Evolutionary conservation across 1,140 invertebrate genomes (phyloP), one percentile per base, ranked within the genome.

Genomic region (Gryon sp.): DNA sequence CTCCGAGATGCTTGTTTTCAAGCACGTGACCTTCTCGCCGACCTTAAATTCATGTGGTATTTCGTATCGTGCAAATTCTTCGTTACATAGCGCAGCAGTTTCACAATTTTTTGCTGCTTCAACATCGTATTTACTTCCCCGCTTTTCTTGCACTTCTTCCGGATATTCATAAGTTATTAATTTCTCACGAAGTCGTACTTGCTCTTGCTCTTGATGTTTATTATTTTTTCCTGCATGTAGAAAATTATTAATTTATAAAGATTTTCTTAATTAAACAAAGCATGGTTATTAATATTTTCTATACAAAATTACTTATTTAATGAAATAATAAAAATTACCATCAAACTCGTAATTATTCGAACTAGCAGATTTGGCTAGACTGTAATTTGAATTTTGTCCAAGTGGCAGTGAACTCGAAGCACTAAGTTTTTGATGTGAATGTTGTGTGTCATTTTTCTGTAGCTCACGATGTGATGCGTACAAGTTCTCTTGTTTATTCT

Each of bases 1-100:
- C 18, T 89, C 88, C 1, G 82, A 79, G 77, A 88, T 85, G 9
- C 65, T 86, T 0, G 84, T 87, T 36, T 89, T 89, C 32, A 90
- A 60, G 53, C 89, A 90, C 0, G 89, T 90, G 0, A 90, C 90
- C 63, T 90, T 90, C 20, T 91, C 90, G 1, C 90, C 90, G 2
- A 90, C 84, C 73, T 90, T 89, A 55, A 90, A 90, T n/a, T 90
- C 90, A 60, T 90, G 88, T 8, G 84, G 81, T 4, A 85, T 75
- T 2, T 87, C 85, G 40, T 85, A 85, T 4, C 66, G 60, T 74
- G 5, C 78, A 57, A 80, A 76, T 8, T 84, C 69, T 0, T 84
- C 80, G 1, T 43, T 60, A 2, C 62, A 24, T 32, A 63, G 6
- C 24, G 72, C 19, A 2, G 2, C 18, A 2, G 18, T 65, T 57